Evolutionary conservation across 92 coral and sea anemone species (phyloP).

Genomic region (Epizoanthus rinbou): DNA sequence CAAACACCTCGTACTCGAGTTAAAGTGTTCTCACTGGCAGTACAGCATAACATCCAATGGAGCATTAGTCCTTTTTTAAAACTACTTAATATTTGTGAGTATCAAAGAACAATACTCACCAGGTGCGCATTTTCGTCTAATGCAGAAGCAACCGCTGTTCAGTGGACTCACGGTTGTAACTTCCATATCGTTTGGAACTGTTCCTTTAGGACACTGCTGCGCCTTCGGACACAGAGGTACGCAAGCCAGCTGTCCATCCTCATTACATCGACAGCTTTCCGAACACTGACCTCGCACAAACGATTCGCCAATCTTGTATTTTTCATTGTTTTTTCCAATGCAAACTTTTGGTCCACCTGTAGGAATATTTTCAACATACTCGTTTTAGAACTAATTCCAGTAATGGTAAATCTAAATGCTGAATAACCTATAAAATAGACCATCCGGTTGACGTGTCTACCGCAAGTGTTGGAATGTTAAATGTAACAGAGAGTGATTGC

Average conservation of each 20-base stretch:
- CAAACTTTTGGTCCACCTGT: background rate
- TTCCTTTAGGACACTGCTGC: slow-evolving; percentile 62
- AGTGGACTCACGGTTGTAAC: background rate
- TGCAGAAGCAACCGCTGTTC: slow-evolving; percentile 60
- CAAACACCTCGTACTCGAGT: too few species aligned
- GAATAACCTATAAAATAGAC: too few species aligned
- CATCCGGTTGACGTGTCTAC: too few species aligned
- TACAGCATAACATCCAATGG: too few species aligned
- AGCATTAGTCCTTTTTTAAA: too few species aligned
- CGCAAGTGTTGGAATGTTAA: too few species aligned
- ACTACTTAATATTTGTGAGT: too few species aligned
- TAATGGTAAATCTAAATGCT: too few species aligned
- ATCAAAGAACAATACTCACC: slow-evolving; percentile 32
- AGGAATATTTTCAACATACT: too few species aligned
- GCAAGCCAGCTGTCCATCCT: slow-evolving; percentile 67
- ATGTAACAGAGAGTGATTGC: too few species aligned
- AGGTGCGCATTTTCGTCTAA: slow-evolving; percentile 57
- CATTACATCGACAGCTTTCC: slow-evolving; percentile 66
- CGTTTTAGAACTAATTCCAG: too few species aligned
- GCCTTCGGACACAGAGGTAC: slow-evolving; percentile 59
- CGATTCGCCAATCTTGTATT: slow-evolving; percentile 68
- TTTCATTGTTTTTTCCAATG: slow-evolving; percentile 34
- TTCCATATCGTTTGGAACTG: slow-evolving; percentile 39
- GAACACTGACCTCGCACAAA: slow-evolving; percentile 64
- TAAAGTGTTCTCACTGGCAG: too few species aligned